Evolutionary conservation across 2,888 invertebrate species (phyloP), one percentile per base, ranked within the genome.

Genomic region (Uropetala carovei): DNA sequence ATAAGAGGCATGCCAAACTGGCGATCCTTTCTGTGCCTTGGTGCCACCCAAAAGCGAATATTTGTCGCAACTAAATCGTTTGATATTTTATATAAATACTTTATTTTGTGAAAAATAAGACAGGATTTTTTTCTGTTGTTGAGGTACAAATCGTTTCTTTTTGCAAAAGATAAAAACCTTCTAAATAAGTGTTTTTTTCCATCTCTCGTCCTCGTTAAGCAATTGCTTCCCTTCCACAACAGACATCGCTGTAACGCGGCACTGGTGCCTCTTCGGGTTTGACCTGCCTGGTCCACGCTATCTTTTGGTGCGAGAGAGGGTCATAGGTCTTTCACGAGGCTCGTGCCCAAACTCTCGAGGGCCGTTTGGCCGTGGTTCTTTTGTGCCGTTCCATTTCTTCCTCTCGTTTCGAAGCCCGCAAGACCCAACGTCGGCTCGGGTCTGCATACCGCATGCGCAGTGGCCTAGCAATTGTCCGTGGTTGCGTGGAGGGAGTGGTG

Each of bases 381-480:
- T 68, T n/a, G 68, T 68, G 68, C n/a, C 43, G 16, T 68, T 18
- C n/a, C 75, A n/a, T n/a, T 75, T 75, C 75, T 5, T 43, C 43
- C 43, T 43, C 5, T 43, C 43, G 43, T 43, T 43, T 43, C 5
- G 43, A 43, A 43, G 22, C 75, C 75, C 27, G n/a, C 22, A 75
- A 75, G 75, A 75, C 22, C 43, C 43, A 43, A 43, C 43, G 5
- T 43, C 60, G 60, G n/a, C 68, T 22, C 75, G 75, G 43, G 22
- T 75, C 75, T 75, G 75, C 75, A 75, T 75, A 75, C 75, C 75
- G 75, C 75, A 75, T 75, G 75, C 75, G 75, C 75, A 75, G 9
- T 75, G 75, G 75, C 75, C 75, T 75, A 75, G 75, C 75, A 75
- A 75, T 75, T 75, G 75, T 27, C 27, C 75, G 75, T n/a, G 75